Percentiles rank a stretch among this genome's conserved stretches.
Evolutionary conservation across 2,113 vertebrate species (phyloP).

Genomic region (Nymphicus hollandicus): DNA sequence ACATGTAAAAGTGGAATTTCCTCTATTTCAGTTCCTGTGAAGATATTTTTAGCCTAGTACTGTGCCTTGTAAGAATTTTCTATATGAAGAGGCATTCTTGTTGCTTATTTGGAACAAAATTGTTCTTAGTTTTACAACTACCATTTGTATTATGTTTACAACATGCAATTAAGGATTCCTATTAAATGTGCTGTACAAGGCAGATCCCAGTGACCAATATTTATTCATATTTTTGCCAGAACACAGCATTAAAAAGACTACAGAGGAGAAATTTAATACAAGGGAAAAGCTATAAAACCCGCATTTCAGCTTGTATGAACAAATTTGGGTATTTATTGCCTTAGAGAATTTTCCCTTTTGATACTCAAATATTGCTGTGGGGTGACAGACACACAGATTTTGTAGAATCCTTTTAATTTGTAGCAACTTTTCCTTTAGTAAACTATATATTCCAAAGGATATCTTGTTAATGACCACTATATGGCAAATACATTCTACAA

Average conservation of each 20-base stretch:
- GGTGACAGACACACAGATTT: background rate
- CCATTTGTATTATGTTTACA: slow-evolving; percentile 23
- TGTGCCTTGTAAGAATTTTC: background rate
- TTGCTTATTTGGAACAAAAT: background rate
- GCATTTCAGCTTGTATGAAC: background rate
- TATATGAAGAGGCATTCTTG: background rate
- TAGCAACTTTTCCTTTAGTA: background rate
- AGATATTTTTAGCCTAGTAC: background rate
- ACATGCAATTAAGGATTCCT: slow-evolving; percentile 2
- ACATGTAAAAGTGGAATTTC: background rate
- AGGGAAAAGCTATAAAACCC: background rate
- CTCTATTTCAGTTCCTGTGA: background rate
- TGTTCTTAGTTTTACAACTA: slow-evolving; percentile 5
- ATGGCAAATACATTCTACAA: background rate
- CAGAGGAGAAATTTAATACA: background rate
- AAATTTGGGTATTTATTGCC: background rate
- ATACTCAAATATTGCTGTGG: background rate
- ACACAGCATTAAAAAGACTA: background rate
- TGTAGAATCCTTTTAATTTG: background rate
- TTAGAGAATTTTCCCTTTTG: background rate
- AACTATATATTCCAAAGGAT: slow-evolving; percentile 11
- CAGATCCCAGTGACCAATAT: slow-evolving; percentile 19
- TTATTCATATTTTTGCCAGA: slow-evolving; percentile 32
- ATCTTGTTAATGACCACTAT: background rate
- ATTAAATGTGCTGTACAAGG: background rate